Evolutionary conservation across 2,113 vertebrate species (phyloP), one percentile per base, ranked within the genome.

Genomic region (Psittacula cyanocephala): DNA sequence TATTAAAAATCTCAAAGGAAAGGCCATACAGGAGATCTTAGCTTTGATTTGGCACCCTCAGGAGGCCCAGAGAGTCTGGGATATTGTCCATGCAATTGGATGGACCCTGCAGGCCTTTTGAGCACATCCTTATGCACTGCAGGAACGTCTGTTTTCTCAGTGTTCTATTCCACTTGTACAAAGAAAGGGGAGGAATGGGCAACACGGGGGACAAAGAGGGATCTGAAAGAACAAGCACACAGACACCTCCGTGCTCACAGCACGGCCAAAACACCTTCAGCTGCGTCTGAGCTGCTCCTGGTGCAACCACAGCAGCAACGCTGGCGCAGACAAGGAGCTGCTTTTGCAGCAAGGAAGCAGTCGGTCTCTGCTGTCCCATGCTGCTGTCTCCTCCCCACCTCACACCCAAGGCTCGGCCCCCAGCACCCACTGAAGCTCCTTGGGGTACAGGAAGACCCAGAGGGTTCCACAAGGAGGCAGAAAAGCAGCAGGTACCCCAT

Each of bases 331-430:
- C 8, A 59, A 35, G 41, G 7, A 24, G 89, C 2, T 75, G 67
- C 78, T 88, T 46, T 28, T 64, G 52, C 83, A 46, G 43, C 57
- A 2, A 0, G 28, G 60, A 46, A 81, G 46, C 69, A 44, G 44
- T 0, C 0, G 5, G 80, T 17, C 71, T 63, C 59, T 60, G 67
- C 76, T 6, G 3, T 3, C 62, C 62, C 2, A 0, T 33, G 9
- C 44, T 37, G 52, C 44, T 49, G 11, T 37, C 12, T 22, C 7
- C 65, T 33, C 22, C 70, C 23, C 69, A 17, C 6, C 23, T 39
- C 76, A 43, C 41, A 4, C 3, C 35, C 6, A 50, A 20, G 25
- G 13, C 28, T 22, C 1, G 0, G 47, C 5, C 10, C 46, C 44
- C 63, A 43, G 74, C 41, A 27, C 13, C 23, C 63, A 29, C 35